Evolutionary conservation across 1,140 invertebrate species (phyloP).

Genomic region (Megathymus violae): DNA sequence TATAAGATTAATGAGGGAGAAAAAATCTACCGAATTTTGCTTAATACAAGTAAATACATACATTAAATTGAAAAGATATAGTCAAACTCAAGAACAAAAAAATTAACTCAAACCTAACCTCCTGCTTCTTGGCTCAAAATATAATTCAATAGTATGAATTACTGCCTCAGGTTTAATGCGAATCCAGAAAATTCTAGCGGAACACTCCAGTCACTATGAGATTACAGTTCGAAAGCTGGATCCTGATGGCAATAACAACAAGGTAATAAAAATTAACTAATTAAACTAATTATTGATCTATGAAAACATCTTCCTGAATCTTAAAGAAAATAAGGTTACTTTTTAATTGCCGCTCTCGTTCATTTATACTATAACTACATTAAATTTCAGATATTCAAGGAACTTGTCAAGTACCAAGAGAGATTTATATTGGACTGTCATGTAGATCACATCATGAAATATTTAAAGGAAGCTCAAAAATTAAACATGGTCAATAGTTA

Average conservation of each 20-base stretch:
- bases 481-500: slow-evolving; percentile 91
- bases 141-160: neutral
- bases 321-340: neutral
- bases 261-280: slow-evolving; percentile 52
- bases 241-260: slow-evolving; percentile 83
- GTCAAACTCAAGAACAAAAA: too few relatives aligned
- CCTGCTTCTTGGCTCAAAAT: neutral
- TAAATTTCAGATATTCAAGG: slow-evolving; percentile 64
- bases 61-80: too few relatives aligned
- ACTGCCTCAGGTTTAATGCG: slow-evolving; percentile 62
- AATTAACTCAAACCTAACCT: too few relatives aligned
- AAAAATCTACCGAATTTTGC: too few relatives aligned
- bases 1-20: too few relatives aligned
- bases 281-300: too few relatives aligned
- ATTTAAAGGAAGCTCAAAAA: slow-evolving; percentile 90
- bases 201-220: slow-evolving; percentile 64
- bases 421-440: slow-evolving; percentile 91
- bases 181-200: slow-evolving; percentile 69
- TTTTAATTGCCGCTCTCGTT: too few relatives aligned
- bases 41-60: too few relatives aligned
- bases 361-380: slow-evolving; percentile 3
- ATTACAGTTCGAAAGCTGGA: slow-evolving; percentile 86
- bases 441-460: slow-evolving; percentile 85
- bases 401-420: slow-evolving; percentile 77
- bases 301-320: too few relatives aligned